Conservation (phyloP, 92 coral and sea anemone species). For the Actinostola sp. region DNA sequence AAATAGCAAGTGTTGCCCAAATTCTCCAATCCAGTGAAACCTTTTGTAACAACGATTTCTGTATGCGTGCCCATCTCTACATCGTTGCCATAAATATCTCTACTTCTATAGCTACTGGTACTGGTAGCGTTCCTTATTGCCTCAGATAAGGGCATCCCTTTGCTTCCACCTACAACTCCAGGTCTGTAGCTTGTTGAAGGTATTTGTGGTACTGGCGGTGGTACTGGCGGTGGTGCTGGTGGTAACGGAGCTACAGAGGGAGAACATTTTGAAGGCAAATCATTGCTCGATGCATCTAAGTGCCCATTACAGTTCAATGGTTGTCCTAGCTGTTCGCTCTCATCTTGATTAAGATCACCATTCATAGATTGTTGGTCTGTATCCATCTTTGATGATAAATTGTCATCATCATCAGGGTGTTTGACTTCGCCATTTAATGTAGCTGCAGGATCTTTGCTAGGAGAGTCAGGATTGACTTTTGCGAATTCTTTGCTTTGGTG, state of each 20-base stretch:
- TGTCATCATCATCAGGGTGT: background rate
- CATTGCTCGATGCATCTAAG: slow-evolving; percentile 11
- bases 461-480: slow-evolving; percentile 13
- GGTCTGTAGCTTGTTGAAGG: slow-evolving; percentile 24
- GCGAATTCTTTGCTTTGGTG: slow-evolving; percentile 9
- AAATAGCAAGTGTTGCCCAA: slow-evolving; percentile 86
- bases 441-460: background rate
- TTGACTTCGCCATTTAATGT: slow-evolving; percentile 9
- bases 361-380: background rate
- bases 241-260: too few relatives aligned
- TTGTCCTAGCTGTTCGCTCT: background rate
- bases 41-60: slow-evolving; percentile 25
- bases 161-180: slow-evolving; percentile 77
- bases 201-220: slow-evolving; percentile 26
- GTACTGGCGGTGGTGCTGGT: slow-evolving; percentile 47
- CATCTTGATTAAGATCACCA: background rate
- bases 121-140: slow-evolving; percentile 54
- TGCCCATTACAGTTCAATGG: slow-evolving; percentile 19
- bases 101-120: slow-evolving; percentile 3
- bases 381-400: background rate
- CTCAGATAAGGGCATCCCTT: slow-evolving; percentile 46
- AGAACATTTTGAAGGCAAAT: background rate
- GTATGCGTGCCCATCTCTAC: slow-evolving; percentile 11
- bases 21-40: slow-evolving; percentile 87
- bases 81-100: background rate